Evolutionary conservation across 2,113 vertebrate genomes (phyloP).

Genomic region (Xenopus tropicalis): DNA sequence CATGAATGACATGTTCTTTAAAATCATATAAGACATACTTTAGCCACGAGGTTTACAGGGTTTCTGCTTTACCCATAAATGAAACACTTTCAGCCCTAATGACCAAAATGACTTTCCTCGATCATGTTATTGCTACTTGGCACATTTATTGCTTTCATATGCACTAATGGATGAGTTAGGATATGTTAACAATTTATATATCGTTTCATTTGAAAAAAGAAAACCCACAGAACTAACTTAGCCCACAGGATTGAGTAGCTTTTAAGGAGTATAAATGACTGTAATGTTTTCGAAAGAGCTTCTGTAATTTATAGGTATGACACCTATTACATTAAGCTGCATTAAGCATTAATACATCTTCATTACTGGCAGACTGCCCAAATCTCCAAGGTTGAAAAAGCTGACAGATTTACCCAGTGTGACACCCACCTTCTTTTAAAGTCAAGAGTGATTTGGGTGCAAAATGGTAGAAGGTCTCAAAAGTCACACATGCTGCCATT

Average conservation of each 20-base stretch:
- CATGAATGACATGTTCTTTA: no score
- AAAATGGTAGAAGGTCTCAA: not conserved
- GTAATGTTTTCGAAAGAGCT: slow-evolving; percentile 99
- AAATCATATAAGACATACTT: no score
- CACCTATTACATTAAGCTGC: slow-evolving; percentile 99
- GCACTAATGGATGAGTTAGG: slow-evolving; percentile 97
- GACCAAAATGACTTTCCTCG: slow-evolving; percentile 74
- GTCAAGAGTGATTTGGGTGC: slow-evolving; percentile 52
- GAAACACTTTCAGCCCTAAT: slow-evolving; percentile 78
- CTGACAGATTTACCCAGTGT: slow-evolving; percentile 67
- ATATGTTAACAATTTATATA: slow-evolving; percentile 99
- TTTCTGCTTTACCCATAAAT: slow-evolving; percentile 62
- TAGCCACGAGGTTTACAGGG: slow-evolving; percentile 37
- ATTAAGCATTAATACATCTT: slow-evolving; percentile 99
- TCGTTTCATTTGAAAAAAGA: slow-evolving; percentile 88
- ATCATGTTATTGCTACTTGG: slow-evolving; percentile 77
- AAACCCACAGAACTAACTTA: slow-evolving; percentile 82
- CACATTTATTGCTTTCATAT: slow-evolving; percentile 90
- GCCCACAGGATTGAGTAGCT: slow-evolving; percentile 94
- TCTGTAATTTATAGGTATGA: slow-evolving; percentile 98
- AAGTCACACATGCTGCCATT: no score
- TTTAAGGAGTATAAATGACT: slow-evolving; percentile 99
- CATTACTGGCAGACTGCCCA: slow-evolving; percentile 97
- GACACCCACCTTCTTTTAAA: slow-evolving; percentile 65
- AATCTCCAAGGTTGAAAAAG: slow-evolving; percentile 98